Base-by-base conservation (phyloP, 2,113 vertebrate species). In the Macrotis lagotis region DNA sequence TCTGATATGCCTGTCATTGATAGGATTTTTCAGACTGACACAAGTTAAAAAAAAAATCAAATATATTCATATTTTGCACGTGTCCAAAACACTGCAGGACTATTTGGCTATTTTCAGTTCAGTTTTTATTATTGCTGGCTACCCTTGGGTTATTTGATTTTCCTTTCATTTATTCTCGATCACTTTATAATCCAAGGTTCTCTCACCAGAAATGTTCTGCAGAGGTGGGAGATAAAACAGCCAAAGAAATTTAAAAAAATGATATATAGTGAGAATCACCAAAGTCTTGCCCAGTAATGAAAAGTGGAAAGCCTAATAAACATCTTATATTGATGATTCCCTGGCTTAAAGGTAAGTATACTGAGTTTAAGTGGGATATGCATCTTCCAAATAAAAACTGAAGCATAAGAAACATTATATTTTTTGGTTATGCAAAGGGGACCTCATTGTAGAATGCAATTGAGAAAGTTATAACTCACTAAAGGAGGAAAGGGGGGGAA, bases 1-100 rank as follows among this genome's bases (percentile, higher is more conserved):
- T 3, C 6, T 24, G 31, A 31, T 0, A 9, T 19, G 3, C 1
- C 0, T n/a, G 2, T 10, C 24, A 4, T 50, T 0, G 0, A 24
- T 24, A 10, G 22, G 8, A 3, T 11, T 48, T 51, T 44, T 51
- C 44, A 51, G n/a, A 52, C 24, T 1, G 3, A 25, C 1, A 8
- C 52, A 51, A 74, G 16, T 74, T 19, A 25, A 53, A 66, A 66
- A 93, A 89, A 48, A 48, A 89, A 50, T 53, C 25, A 0, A 48
- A 8, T 74, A 0, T 28, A 44, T 59, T 25, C 11, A 22, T n/a
- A 0, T 52, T 8, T 83, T 88, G 25, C 51, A 9, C 90, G 49
- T 92, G 49, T 92, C 11, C 16, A n/a, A 88, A 92, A 88, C 59
- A 44, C 49, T n/a, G 37, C 14, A 91, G 90, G 90, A 48, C 93